Conservation (phyloP, 2,113 vertebrate genomes). For the Trachemys scripta region DNA sequence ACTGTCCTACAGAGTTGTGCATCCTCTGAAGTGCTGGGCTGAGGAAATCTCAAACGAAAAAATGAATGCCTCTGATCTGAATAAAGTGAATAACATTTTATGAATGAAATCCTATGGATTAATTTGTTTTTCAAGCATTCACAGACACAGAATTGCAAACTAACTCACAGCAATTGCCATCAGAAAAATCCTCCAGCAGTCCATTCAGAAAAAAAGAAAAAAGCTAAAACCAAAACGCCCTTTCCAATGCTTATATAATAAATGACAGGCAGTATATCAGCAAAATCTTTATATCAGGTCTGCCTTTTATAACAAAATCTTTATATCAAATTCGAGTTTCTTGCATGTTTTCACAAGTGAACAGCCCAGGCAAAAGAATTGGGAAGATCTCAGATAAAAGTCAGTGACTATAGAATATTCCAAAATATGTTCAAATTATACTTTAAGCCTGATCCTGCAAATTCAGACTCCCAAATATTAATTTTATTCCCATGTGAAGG, state of each 20-base stretch:
- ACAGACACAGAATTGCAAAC: background rate
- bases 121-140: background rate
- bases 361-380: background rate
- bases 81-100: background rate
- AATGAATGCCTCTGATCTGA: background rate
- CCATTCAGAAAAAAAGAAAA: conserved; percentile 28
- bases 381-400: background rate
- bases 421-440: background rate
- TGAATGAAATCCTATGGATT: conserved; percentile 14
- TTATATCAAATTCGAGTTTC: background rate
- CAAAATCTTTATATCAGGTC: conserved; percentile 39
- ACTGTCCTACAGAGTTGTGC: background rate
- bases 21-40: background rate
- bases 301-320: background rate
- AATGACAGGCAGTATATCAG: conserved; percentile 55
- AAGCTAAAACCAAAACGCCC: conserved; percentile 23
- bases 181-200: conserved; percentile 34
- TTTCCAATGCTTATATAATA: conserved; percentile 57
- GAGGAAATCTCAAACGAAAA: accelerated
- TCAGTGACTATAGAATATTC: background rate
- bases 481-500: conserved; percentile 22
- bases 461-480: background rate
- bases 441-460: background rate
- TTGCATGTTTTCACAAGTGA: conserved; percentile 12
- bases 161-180: background rate